phyloP scores from a whole-genome alignment of 2,888 invertebrate species.

The Agrotis segetum region DNA sequence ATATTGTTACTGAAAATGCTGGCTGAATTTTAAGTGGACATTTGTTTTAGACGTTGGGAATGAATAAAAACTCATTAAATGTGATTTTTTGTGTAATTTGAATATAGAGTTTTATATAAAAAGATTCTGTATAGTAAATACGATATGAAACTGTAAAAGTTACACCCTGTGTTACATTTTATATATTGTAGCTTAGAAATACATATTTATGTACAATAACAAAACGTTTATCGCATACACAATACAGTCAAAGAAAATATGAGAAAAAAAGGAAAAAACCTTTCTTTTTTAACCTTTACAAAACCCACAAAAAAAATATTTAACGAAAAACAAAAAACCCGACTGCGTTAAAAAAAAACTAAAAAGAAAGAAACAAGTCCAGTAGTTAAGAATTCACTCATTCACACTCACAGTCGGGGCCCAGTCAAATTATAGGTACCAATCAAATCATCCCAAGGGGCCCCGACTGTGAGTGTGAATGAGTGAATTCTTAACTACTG shows the following conservation, averaged over 20 bases:
- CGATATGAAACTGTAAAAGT: neutral
- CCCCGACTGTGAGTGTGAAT: too few species aligned
- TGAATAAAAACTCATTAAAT: slow-evolving; percentile 4
- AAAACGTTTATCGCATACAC: neutral
- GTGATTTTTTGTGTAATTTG: slow-evolving; percentile 15
- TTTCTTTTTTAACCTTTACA: slow-evolving; percentile 17
- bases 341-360: too few species aligned
- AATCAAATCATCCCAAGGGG: too few species aligned
- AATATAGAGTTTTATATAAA: neutral
- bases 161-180: too few species aligned
- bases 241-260: neutral
- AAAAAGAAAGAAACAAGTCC: too few species aligned
- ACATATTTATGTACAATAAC: neutral
- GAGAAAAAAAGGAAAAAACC: neutral
- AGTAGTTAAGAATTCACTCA: too few species aligned
- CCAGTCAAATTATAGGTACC: too few species aligned
- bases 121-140: neutral
- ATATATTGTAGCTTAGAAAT: too few species aligned
- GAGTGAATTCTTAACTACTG: too few species aligned
- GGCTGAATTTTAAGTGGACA: slow-evolving; percentile 6
- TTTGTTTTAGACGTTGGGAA: neutral
- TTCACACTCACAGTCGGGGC: too few species aligned
- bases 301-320: too few species aligned
- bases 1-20: slow-evolving; percentile 32
- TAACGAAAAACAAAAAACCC: too few species aligned